Evolutionary conservation across 2,113 vertebrate genomes (phyloP).

Genomic region (Chlamydotis undulata): DNA sequence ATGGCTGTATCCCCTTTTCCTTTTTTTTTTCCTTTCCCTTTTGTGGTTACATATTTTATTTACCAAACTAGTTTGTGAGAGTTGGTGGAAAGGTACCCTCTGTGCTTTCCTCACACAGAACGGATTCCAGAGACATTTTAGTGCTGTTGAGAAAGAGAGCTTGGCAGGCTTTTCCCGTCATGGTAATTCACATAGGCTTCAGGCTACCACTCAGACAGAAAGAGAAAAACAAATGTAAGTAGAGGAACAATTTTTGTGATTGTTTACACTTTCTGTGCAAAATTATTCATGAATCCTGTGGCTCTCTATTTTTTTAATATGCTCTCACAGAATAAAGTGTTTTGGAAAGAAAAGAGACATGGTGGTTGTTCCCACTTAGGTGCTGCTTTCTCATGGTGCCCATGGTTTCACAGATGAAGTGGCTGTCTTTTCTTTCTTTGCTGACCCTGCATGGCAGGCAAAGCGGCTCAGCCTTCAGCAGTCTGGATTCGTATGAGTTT

Average conservation of each 20-base stretch:
- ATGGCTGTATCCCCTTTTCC: not conserved
- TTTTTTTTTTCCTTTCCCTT: not conserved
- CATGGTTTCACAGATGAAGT: not conserved
- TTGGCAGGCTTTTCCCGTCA: constrained; percentile 5
- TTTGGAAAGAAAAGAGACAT: not conserved
- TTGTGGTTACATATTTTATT: not conserved
- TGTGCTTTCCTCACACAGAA: constrained; percentile 2
- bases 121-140: constrained; percentile 36
- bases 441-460: not conserved
- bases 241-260: not conserved
- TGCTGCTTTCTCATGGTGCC: not conserved
- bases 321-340: not conserved
- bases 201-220: constrained; percentile 24
- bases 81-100: constrained; percentile 9
- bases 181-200: constrained; percentile 23
- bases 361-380: not conserved
- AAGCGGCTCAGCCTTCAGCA: not conserved
- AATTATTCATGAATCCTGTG: not conserved
- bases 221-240: constrained; percentile 22
- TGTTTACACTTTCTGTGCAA: constrained; percentile 20
- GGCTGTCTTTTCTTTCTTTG: not conserved
- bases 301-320: not conserved
- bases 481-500: not conserved
- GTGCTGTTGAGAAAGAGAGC: constrained; percentile 5
- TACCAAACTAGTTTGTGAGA: constrained; percentile 9